Evolutionary conservation across 2,888 invertebrate species (phyloP).

Genomic region (Camponotus fellah): DNA sequence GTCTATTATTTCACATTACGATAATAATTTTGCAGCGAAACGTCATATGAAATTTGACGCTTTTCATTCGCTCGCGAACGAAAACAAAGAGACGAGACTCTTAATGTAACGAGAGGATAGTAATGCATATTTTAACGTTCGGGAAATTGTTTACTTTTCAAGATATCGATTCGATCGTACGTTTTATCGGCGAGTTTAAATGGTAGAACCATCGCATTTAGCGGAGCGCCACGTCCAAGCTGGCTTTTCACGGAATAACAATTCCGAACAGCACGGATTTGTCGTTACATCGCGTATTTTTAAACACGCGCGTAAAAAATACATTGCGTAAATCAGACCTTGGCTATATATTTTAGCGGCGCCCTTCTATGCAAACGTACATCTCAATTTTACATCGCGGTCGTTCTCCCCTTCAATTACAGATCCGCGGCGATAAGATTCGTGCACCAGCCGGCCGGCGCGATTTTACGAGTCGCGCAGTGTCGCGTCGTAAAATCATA

Average conservation of each 20-base stretch:
- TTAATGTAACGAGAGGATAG: not conserved
- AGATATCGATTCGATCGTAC: conserved; percentile 22
- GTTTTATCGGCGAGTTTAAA: conserved; percentile 37
- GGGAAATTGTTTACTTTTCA: conserved; percentile 21
- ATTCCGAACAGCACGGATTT: not conserved
- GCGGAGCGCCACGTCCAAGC: not conserved
- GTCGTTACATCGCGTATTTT: conserved; percentile 27
- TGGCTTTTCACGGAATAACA: conserved; percentile 21
- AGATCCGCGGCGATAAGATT: conserved; percentile 39
- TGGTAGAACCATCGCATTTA: conserved; percentile 5
- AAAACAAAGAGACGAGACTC: conserved; percentile 2
- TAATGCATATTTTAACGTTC: conserved; percentile 39
- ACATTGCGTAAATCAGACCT: not conserved
- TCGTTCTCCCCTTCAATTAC: conserved; percentile 46
- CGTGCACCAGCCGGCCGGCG: not conserved
- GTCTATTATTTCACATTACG: not conserved
- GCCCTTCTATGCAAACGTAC: conserved; percentile 5
- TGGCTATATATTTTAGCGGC: not conserved
- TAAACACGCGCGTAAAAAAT: not conserved
- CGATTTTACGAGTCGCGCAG: conserved; percentile 48
- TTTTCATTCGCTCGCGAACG: not conserved
- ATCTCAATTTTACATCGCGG: conserved; percentile 39
- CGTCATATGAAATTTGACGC: not conserved
- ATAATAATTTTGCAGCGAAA: not conserved
- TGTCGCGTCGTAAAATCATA: conserved; percentile 39